A percentile compares a stretch with the other conserved stretches of the same genome.
Conservation (phyloP, 2,888 invertebrate genomes). For the Platerodrilus igneus region DNA sequence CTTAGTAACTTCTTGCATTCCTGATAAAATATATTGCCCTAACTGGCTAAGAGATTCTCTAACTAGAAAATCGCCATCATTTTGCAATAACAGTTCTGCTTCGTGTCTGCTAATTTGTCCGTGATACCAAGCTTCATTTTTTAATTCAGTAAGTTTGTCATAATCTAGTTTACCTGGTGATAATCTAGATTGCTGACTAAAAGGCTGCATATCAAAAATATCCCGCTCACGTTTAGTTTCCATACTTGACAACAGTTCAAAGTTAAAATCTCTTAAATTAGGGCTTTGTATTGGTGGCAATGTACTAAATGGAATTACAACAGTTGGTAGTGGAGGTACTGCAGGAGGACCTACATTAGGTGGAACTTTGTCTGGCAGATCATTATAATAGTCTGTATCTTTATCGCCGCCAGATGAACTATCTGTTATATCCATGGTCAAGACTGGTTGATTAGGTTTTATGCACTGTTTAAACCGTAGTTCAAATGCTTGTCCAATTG, state of each 20-base stretch:
- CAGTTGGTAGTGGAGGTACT: constrained; percentile 57
- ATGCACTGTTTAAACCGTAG: constrained; percentile 84
- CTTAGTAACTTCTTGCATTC: constrained; percentile 80
- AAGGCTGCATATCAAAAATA: constrained; percentile 91
- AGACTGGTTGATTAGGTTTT: constrained; percentile 36
- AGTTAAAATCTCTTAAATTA: constrained; percentile 66
- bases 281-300: constrained; percentile 40
- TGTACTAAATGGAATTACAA: constrained; percentile 45
- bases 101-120: constrained; percentile 82
- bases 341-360: constrained; percentile 69
- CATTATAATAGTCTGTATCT: constrained; percentile 94
- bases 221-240: constrained; percentile 59
- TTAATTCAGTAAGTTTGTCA: constrained; percentile 51
- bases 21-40: constrained; percentile 94
- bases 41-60: constrained; percentile 88
- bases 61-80: constrained; percentile 94
- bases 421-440: constrained; percentile 24
- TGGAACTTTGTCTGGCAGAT: constrained; percentile 90
- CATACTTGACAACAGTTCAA: constrained; percentile 52
- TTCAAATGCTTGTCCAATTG: constrained; percentile 96
- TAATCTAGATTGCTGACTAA: constrained; percentile 47
- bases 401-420: constrained; percentile 48
- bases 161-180: constrained; percentile 51
- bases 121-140: constrained; percentile 91
- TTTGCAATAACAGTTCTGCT: constrained; percentile 69